These are phyloP conservation scores for Rhabdornis inornatus DNA, from an alignment of 2,113 vertebrate genomes.

Conservation along the genomic window DNA sequence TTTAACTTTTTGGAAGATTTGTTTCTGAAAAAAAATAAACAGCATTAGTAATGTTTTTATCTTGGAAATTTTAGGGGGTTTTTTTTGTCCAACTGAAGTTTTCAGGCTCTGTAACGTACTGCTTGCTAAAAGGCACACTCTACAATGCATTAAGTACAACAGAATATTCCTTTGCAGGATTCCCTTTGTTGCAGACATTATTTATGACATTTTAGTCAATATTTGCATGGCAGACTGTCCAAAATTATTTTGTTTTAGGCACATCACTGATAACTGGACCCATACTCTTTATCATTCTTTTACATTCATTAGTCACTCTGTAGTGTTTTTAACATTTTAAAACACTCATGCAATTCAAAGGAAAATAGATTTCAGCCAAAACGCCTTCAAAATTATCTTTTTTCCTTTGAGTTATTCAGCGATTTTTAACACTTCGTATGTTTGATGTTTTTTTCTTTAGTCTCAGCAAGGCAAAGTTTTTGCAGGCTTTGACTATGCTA, in stretches of 20 bases:
- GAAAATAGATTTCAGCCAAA: constrained; percentile 62
- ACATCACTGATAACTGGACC: constrained; percentile 51
- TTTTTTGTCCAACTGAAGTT: not conserved
- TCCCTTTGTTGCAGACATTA: constrained; percentile 60
- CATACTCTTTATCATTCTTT: constrained; percentile 62
- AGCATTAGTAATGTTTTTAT: not conserved
- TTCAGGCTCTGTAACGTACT: not conserved
- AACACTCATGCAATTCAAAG: constrained; percentile 70
- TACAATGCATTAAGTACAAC: constrained; percentile 35
- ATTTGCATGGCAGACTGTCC: constrained; percentile 50
- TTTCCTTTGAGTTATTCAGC: constrained; percentile 66
- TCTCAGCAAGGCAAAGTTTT: constrained; percentile 54
- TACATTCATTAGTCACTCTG: constrained; percentile 60
- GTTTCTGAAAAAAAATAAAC: not conserved
- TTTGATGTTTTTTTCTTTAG: constrained; percentile 66
- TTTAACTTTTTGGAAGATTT: not conserved
- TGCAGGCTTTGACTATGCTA: constrained; percentile 53
- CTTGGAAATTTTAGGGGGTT: not conserved
- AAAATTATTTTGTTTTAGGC: constrained; percentile 60
- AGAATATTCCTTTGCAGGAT: constrained; percentile 58
- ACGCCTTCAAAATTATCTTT: constrained; percentile 64
- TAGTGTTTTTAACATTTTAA: constrained; percentile 71
- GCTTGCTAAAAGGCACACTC: constrained; percentile 24
- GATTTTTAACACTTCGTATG: constrained; percentile 68
- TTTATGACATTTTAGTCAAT: constrained; percentile 63